phyloP scores from a whole-genome alignment of 2,888 invertebrate species.

The Synergus umbraculus region DNA sequence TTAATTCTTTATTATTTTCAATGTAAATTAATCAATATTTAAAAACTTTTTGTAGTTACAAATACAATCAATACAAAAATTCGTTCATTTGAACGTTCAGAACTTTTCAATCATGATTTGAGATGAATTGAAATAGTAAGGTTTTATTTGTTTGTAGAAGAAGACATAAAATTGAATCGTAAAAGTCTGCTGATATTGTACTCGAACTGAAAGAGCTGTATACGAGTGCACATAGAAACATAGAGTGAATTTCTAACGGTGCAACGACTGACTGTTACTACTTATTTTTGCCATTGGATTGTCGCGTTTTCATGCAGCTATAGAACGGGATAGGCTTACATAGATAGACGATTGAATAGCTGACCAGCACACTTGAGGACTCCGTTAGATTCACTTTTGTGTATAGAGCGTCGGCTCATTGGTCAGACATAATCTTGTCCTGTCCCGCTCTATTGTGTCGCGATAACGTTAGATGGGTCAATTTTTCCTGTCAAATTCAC shows the following conservation, averaged over 20 bases:
- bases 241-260: slow-evolving; percentile 39
- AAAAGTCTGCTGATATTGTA: slow-evolving; percentile 36
- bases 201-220: slow-evolving; percentile 16
- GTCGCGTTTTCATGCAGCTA: slow-evolving; percentile 26
- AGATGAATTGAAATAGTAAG: slow-evolving; percentile 9
- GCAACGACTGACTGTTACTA: slow-evolving; percentile 35
- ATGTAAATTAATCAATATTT: too few species aligned
- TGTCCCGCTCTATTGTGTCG: background rate
- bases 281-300: slow-evolving; percentile 8
- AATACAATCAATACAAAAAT: too few species aligned
- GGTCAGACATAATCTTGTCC: slow-evolving; percentile 3
- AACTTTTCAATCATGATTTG: too few species aligned
- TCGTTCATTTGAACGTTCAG: too few species aligned
- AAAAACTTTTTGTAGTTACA: too few species aligned
- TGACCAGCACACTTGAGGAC: slow-evolving; percentile 15
- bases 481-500: slow-evolving; percentile 34
- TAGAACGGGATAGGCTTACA: slow-evolving; percentile 38
- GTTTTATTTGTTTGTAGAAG: slow-evolving; percentile 23
- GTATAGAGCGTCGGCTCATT: background rate
- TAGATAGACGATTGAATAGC: slow-evolving; percentile 31
- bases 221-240: slow-evolving; percentile 15
- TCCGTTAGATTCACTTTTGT: slow-evolving; percentile 36
- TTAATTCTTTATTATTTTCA: too few species aligned
- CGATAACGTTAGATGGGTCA: slow-evolving; percentile 32
- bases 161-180: slow-evolving; percentile 22